Evolutionary conservation across 2,888 invertebrate species (phyloP), one percentile per base, ranked within the genome.

Genomic region (Tenthredo amoena): DNA sequence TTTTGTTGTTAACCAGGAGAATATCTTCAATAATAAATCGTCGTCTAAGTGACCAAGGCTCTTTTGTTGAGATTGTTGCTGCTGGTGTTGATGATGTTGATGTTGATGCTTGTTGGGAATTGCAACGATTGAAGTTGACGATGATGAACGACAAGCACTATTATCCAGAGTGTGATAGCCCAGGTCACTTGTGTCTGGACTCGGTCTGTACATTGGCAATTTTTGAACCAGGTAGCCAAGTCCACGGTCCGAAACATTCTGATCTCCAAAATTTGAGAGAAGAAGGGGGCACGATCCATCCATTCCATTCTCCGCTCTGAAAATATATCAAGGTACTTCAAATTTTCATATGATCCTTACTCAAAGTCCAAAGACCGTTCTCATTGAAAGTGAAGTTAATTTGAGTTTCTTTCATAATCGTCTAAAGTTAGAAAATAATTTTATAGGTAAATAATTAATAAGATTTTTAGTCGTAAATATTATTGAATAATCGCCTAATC

Each of bases 1-100:
- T 89, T 96, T 95, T 88, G 96, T 96, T 83, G 95, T 95, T 79
- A 97, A 94, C 95, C 96, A 96, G 85, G 95, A 95, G 89, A 97
- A 96, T 86, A 98, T 96, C 90, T 95, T 95, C 47, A 97, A 92
- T 12, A 97, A 94, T 10, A 96, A 93, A 77, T 96, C 96, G 91
- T 97, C 97, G 0, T 91, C 90, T 2, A 93, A 88, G 43, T 92
- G 91, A 10, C 87, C 87, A 4, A 92, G 86, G 37, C 89, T 88
- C 43, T 89, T 89, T 55, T 90, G 90, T 31, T 89, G 90, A 18
- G 81, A 84, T 21, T 84, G 85, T 47, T 86, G 85, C 10, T 85
- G 81, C 34, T 9, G 43, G 62, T 9, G 72, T 31, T 86, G 86
- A 31, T 82, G 81, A 55, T 65, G 86, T 26, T 83, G 81, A 21